Evolutionary conservation across 2,888 invertebrate genomes (phyloP), one percentile per base, ranked within the genome.

Genomic region (Leucania comma): DNA sequence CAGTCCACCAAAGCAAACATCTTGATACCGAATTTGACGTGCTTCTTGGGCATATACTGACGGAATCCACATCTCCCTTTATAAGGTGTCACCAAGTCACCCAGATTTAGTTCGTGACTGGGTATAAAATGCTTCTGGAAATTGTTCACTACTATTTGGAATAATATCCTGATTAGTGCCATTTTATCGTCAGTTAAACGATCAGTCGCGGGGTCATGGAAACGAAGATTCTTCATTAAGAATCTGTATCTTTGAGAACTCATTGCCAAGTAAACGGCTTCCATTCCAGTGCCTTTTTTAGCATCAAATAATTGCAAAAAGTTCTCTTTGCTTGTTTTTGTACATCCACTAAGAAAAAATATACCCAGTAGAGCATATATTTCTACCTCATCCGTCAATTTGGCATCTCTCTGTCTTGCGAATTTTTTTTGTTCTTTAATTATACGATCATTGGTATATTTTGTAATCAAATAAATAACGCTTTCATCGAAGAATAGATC

Each of bases 401-500:
- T 80, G 1, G 74, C 81, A 69, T 81, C 74, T 53, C 73, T 67
- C 22, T 74, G 67, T 29, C 67, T 77, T 0, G 67, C 12, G 4
- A 69, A 70, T 50, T 74, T 81, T 17, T 74, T 67, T 50, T 78
- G 74, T 56, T 66, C 65, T 57, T 73, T 73, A 42, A 68, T 56
- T 20, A 79, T 80, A 20, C 78, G 63, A 38, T 77, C 66, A 53
- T 80, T 77, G 2, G 81, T 80, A 42, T 14, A 50, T 64, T 69
- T 81, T 14, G 69, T 57, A 58, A 81, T 81, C 51, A 78, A 35
- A 20, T 67, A 57, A 60, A 77, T 73, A n/a, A 69, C 59, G 38
- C 50, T 78, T 61, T 81, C 56, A 24, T 81, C 78, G n/a, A 81
- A 80, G n/a, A 81, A 80, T 69, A 80, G 67, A 68, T 74, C 61